Evolutionary conservation across 1,140 invertebrate genomes (phyloP).

Genomic region (Ruditapes philippinarum): DNA sequence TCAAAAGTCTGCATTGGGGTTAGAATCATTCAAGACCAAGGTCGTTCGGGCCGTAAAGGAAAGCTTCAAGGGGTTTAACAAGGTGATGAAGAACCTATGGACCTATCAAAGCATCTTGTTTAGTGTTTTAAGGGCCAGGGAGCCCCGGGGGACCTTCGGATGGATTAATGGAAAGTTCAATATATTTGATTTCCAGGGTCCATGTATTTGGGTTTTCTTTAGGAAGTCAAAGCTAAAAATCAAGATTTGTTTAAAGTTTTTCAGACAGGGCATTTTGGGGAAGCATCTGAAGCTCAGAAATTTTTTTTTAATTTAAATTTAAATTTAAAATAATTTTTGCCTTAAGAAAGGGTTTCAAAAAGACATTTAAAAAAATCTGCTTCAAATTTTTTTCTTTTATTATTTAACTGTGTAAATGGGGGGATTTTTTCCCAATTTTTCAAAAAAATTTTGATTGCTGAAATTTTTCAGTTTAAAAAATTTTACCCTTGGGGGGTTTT

Average conservation of each 20-base stretch:
- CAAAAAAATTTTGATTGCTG: too few species aligned
- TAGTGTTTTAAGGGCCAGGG: too few species aligned
- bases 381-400: too few species aligned
- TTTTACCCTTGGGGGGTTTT: too few species aligned
- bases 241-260: conserved; percentile 81
- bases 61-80: neutral
- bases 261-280: conserved; percentile 81
- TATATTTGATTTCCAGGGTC: conserved; percentile 85
- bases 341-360: too few species aligned
- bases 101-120: neutral
- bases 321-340: too few species aligned
- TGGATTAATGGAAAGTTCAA: conserved; percentile 81
- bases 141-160: conserved; percentile 48
- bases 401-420: too few species aligned
- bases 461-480: too few species aligned
- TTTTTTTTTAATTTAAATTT: too few species aligned
- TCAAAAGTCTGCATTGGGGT: conserved; percentile 9
- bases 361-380: too few species aligned
- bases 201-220: conserved; percentile 81
- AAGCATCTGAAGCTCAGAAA: conserved; percentile 43
- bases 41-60: neutral
- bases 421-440: too few species aligned
- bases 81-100: conserved; percentile 1
- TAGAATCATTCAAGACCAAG: neutral
- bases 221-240: conserved; percentile 78